Evolutionary conservation across 1,140 invertebrate species (phyloP), one percentile per base, ranked within the genome.

Genomic region (Heliothis virescens): DNA sequence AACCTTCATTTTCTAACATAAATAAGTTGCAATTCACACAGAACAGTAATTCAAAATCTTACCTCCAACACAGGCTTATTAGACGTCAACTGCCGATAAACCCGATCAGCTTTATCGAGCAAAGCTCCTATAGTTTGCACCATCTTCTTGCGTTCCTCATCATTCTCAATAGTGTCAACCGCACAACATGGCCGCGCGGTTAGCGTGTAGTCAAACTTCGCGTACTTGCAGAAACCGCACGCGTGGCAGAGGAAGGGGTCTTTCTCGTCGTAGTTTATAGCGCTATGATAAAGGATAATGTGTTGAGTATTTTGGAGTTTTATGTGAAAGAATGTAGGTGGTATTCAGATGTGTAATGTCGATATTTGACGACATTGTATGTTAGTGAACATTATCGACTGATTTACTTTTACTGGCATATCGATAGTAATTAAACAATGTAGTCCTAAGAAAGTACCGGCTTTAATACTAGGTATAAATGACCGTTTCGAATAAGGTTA

Each of bases 181-280:
- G 98, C 98, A 95, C 98, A 99, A 88, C 98, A 99, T 0, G 98
- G 97, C 55, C 98, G 96, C 1, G 97, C 98, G 3, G 97, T 97
- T 63, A 99, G 95, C 11, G 98, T 98, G 89, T 98, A 99, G 95
- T 99, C 99, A 93, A 99, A 99, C 94, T 99, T 99, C n/a, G 99
- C 99, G 95, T 99, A 99, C 95, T 99, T 99, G 95, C 99, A 99
- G 94, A 99, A 99, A 2, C 99, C 99, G 95, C 99, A 99, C 10
- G 98, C 98, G 94, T 99, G 99, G 92, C 99, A 99, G 13, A 99
- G 94, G 96, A 99, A 99, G 1, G 99, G 99, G 95, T 99, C 99
- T 92, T 99, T 99, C 92, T 99, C 99, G 92, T 99, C 99, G 95
- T 99, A 99, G 95, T 99, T 99, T 82, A 99, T 99, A 0, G 99